Base-by-base conservation (phyloP, 2,113 vertebrate species). In the Phaethornis superciliosus region DNA sequence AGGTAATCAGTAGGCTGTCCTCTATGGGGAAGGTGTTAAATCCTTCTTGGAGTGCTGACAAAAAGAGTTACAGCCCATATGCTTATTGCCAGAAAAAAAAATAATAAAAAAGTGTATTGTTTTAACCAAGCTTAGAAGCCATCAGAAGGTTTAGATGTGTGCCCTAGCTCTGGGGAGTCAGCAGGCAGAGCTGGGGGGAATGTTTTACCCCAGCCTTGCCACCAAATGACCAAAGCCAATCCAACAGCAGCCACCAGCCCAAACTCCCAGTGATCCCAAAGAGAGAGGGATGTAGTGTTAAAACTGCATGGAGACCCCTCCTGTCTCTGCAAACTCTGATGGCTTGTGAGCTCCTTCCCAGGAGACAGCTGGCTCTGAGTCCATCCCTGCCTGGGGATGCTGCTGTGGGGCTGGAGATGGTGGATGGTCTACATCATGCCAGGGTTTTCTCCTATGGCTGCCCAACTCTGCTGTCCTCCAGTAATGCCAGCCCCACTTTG, bases 31-130 rank as follows among this genome's bases (percentile, higher is more conserved):
- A 96, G 80, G 91, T 93, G 91, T 95, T 96, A 97, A 95, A 95
- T 93, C 85, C 94, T 96, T 96, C 93, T 95, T 95, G 94, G 96
- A 96, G 55, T 40, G 81, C 87, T 96, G 93, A 91, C 94, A 96
- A 91, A 81, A 89, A 74, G 89, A 93, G 78, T 95, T 93, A 89
- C 85, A 92, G 63, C 71, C 93, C 82, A 67, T 91, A 93, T 85
- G 94, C 88, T 95, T 94, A 90, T 95, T 95, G 93, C 64, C 91
- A 95, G 91, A 81, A 90, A 90, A 90, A 90, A 94, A 72, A 88
- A 64, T 74, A 89, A 85, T 80, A 70, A 32, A 81, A 32, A 47
- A 47, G 44, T 74, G 47, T 52, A 77, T 88, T 88, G 82, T 68
- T 94, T 94, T 94, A 90, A 85, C 75, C 71, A 78, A 82, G 75